A percentile compares a stretch with the other conserved stretches of the same genome.
These are phyloP conservation scores for Euspilapteryx auroguttella DNA, from an alignment of 2,888 invertebrate genomes.

Conservation along the genomic window DNA sequence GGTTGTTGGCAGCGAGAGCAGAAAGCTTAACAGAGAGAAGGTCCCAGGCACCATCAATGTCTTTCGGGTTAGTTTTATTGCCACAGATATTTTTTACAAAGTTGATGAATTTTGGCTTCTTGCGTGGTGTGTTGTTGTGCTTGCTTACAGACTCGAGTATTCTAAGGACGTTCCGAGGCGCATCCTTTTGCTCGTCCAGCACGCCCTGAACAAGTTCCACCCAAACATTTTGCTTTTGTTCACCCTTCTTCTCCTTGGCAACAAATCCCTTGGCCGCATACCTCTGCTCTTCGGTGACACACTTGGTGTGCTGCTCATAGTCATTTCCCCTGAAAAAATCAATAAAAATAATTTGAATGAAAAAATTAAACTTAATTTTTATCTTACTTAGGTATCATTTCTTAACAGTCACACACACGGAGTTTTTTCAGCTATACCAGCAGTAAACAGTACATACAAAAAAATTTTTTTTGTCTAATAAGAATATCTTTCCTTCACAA, in stretches of 20 bases:
- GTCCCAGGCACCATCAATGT: conserved; percentile 72
- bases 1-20: conserved; percentile 33
- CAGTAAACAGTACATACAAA: too few species aligned
- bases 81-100: conserved; percentile 69
- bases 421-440: too few species aligned
- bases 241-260: conserved; percentile 80
- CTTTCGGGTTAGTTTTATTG: conserved; percentile 52
- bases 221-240: conserved; percentile 86
- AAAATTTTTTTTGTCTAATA: too few species aligned
- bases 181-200: conserved; percentile 55
- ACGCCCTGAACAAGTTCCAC: conserved; percentile 70
- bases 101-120: conserved; percentile 81
- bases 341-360: too few species aligned
- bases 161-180: conserved; percentile 58
- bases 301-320: conserved; percentile 79
- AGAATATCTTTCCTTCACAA: too few species aligned
- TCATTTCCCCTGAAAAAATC: conserved; percentile 68
- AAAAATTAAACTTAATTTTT: too few species aligned
- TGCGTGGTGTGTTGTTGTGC: conserved; percentile 82
- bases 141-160: conserved; percentile 70
- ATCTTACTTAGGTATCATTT: too few species aligned
- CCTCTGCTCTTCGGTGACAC: conserved; percentile 83
- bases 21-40: conserved; percentile 59
- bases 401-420: too few species aligned
- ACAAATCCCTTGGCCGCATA: conserved; percentile 84